phyloP scores from a whole-genome alignment of 2,113 vertebrate species.

The Sakesphorus luctuosus region DNA sequence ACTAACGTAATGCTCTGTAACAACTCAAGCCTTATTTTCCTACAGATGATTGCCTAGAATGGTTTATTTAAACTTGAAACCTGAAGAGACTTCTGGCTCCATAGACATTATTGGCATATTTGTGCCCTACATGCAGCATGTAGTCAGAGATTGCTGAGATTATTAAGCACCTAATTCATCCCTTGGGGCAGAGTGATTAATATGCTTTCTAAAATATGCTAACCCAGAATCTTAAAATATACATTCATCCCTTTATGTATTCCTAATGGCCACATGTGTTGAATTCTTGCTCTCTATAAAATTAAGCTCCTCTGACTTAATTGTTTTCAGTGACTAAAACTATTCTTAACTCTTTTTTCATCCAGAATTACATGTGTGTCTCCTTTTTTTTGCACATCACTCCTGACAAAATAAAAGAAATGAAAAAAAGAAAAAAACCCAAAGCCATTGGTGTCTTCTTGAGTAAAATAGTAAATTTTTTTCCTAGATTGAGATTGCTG shows the following conservation, averaged over 20 bases:
- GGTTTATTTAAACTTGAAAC: conserved; percentile 61
- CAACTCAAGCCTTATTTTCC: not conserved
- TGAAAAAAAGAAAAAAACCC: not conserved
- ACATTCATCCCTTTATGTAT: not conserved
- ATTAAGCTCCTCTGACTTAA: not conserved
- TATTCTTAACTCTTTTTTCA: not conserved
- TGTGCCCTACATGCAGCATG: not conserved
- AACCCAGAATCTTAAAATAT: conserved; percentile 26
- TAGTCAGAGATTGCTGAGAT: conserved; percentile 2
- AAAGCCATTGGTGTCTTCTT: not conserved
- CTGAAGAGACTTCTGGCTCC: conserved; percentile 18
- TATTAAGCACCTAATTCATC: conserved; percentile 28
- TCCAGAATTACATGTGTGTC: not conserved
- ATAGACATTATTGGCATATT: conserved; percentile 1
- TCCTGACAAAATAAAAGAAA: not conserved
- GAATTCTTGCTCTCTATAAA: not conserved
- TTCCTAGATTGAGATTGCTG: not conserved
- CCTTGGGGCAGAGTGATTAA: conserved; percentile 29
- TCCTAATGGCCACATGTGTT: not conserved
- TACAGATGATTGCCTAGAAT: not conserved
- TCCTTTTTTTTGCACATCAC: not conserved
- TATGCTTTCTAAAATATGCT: conserved; percentile 13
- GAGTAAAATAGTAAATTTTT: not conserved
- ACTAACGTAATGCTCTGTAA: not conserved
- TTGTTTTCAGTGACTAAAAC: not conserved